Percentiles rank a stretch among this genome's conserved stretches.
These are phyloP conservation scores for Myanophis thanlyinensis DNA, from an alignment of 2,113 vertebrate genomes.

Conservation along the genomic window DNA sequence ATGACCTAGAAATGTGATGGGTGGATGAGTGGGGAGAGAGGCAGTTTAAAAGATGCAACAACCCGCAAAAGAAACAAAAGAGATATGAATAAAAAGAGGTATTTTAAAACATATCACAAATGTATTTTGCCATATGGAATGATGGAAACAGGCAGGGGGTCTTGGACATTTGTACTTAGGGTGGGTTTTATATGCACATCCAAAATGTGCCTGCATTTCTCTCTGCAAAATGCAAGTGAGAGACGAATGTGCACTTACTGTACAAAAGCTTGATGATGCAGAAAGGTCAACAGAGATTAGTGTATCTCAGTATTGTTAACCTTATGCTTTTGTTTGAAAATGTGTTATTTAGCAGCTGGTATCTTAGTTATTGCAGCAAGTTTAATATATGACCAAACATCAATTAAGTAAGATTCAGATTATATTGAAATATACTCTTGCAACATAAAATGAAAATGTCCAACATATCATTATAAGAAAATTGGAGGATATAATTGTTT, in stretches of 20 bases:
- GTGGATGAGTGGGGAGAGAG: conserved; percentile 17
- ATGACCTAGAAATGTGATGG: conserved; percentile 57
- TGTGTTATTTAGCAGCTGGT: background rate
- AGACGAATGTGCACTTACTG: background rate
- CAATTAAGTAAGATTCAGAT: background rate
- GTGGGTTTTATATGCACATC: background rate
- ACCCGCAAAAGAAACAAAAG: background rate
- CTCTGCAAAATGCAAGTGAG: background rate
- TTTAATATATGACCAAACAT: background rate
- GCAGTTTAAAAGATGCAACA: background rate
- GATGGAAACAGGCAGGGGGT: background rate
- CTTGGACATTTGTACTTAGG: background rate
- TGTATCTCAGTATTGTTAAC: background rate
- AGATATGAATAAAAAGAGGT: background rate
- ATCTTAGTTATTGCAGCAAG: background rate
- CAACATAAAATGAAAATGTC: background rate
- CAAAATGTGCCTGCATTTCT: background rate
- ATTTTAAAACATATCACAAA: background rate
- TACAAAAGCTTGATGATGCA: background rate
- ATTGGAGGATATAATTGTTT: background rate
- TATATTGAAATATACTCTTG: background rate
- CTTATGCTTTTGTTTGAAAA: background rate
- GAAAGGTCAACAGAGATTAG: background rate
- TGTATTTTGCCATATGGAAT: background rate
- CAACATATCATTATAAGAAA: background rate